phyloP scores from a whole-genome alignment of 2,113 vertebrate species.

The Barnardius zonarius region DNA sequence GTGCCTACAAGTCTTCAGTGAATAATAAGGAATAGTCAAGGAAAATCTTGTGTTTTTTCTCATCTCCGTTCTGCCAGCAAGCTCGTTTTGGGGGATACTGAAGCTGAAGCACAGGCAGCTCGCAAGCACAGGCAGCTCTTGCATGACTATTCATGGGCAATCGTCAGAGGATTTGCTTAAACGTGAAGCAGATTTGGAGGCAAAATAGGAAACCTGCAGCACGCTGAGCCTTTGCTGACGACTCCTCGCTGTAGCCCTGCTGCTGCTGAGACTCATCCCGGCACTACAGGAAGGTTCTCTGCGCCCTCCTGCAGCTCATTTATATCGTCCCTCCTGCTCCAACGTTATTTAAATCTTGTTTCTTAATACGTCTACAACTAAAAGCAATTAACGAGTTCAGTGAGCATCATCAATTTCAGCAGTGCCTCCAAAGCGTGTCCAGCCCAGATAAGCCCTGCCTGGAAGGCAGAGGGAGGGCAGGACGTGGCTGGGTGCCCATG shows the following conservation, averaged over 20 bases:
- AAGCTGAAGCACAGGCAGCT: background rate
- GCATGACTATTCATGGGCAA: constrained; percentile 27
- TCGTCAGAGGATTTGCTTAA: background rate
- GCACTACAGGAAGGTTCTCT: background rate
- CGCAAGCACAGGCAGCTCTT: background rate
- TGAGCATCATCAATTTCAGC: constrained; percentile 38
- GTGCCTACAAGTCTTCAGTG: background rate
- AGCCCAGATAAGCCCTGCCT: background rate
- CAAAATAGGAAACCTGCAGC: background rate
- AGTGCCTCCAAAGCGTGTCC: background rate
- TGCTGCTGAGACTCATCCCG: background rate
- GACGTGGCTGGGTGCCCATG: background rate
- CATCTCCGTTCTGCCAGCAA: constrained; percentile 46
- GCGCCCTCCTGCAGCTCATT: background rate
- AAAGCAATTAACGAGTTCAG: constrained; percentile 65
- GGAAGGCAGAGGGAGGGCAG: background rate
- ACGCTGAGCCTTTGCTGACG: fast-evolving
- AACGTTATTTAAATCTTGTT: constrained; percentile 45
- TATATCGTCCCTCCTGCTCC: background rate
- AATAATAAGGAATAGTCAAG: constrained; percentile 46
- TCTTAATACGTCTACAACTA: constrained; percentile 51
- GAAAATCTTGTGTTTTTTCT: constrained; percentile 39
- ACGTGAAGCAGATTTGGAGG: background rate
- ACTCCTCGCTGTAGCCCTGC: background rate
- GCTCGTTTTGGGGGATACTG: background rate